A percentile compares a stretch with the other conserved stretches of the same genome.
These are phyloP conservation scores for Lepidothrix coronata DNA, from an alignment of 2,113 vertebrate genomes.

Conservation along the genomic window DNA sequence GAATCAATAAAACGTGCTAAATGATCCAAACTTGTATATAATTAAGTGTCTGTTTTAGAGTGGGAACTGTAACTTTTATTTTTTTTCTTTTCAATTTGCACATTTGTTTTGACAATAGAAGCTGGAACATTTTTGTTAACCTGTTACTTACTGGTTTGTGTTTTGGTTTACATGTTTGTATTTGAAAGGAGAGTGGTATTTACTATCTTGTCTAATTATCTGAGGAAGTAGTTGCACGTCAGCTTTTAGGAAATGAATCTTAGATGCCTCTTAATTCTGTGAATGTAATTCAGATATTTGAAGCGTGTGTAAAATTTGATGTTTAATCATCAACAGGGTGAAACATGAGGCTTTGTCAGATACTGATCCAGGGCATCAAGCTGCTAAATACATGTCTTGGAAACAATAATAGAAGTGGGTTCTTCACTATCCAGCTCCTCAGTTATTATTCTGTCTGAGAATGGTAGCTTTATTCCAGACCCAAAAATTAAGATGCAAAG, in stretches of 20 bases:
- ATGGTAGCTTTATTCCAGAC: background rate
- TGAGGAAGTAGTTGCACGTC: background rate
- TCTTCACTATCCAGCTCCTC: background rate
- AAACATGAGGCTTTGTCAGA: background rate
- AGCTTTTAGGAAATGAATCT: background rate
- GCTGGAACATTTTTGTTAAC: constrained; percentile 62
- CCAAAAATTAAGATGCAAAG: background rate
- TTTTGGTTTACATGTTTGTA: constrained; percentile 14
- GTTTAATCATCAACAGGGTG: background rate
- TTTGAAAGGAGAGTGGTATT: background rate
- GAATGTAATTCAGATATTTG: background rate
- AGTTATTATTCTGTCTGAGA: background rate
- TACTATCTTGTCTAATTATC: constrained; percentile 14
- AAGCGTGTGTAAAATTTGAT: background rate
- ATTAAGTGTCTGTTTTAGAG: constrained; percentile 77
- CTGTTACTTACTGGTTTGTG: constrained; percentile 43
- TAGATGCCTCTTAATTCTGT: background rate
- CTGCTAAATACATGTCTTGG: background rate
- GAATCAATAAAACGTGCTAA: constrained; percentile 82
- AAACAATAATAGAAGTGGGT: background rate
- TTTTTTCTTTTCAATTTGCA: constrained; percentile 50
- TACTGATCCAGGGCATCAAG: background rate
- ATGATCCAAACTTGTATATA: constrained; percentile 83
- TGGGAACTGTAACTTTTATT: constrained; percentile 54
- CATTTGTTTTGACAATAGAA: constrained; percentile 69